Conservation (phyloP, 1,140 invertebrate genomes). For the Trichonephila clavipes region DNA sequence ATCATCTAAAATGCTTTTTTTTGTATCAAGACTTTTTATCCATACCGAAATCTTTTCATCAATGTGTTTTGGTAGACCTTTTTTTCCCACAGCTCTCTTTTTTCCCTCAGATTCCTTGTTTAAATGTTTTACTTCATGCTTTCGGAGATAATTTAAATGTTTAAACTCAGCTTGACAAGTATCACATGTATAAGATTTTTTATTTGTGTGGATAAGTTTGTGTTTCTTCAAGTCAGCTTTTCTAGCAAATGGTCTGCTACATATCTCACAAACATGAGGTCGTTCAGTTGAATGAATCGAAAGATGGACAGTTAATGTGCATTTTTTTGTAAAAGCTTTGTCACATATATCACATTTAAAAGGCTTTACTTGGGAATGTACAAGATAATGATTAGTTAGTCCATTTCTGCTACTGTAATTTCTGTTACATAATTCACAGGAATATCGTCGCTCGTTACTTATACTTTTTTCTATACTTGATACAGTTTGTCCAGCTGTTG, state of each 20-base stretch:
- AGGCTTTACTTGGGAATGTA: constrained; percentile 3
- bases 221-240: constrained; percentile 60
- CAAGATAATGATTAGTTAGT: constrained; percentile 30
- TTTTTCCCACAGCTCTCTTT: neutral
- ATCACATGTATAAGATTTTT: constrained; percentile 34
- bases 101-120: neutral
- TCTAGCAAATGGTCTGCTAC: constrained; percentile 32
- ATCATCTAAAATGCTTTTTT: neutral
- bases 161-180: constrained; percentile 40
- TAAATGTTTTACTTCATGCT: neutral
- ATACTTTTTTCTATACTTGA: neutral
- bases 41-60: neutral
- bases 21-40: neutral
- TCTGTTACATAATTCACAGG: constrained; percentile 5
- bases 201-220: constrained; percentile 1
- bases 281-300: neutral
- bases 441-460: neutral
- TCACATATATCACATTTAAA: constrained; percentile 50
- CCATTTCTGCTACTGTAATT: neutral
- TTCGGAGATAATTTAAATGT: constrained; percentile 15
- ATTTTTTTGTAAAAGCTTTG: constrained; percentile 57
- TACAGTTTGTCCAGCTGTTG: neutral
- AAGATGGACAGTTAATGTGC: constrained; percentile 43
- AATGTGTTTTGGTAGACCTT: neutral
- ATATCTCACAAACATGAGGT: constrained; percentile 36